These are phyloP conservation scores for Sebastes schlegelii DNA, from an alignment of 2,113 vertebrate species.

Conservation along the genomic window DNA sequence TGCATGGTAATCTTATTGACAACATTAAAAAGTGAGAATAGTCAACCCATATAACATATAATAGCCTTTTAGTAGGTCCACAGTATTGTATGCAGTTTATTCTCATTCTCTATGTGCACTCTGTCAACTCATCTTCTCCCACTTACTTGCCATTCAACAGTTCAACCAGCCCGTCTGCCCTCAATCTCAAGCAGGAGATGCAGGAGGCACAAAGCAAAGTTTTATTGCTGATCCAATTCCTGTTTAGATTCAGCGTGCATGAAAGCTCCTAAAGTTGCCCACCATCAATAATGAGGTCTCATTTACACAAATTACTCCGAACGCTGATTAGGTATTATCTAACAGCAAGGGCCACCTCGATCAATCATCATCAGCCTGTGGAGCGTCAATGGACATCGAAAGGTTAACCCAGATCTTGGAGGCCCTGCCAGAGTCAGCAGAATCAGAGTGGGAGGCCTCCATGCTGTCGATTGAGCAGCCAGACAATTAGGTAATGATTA, in stretches of 20 bases:
- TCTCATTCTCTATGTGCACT: constrained; percentile 45
- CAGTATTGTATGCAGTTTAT: constrained; percentile 24
- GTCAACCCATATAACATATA: constrained; percentile 30
- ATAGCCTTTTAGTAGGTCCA: constrained; percentile 25
- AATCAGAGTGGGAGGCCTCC: constrained; percentile 90
- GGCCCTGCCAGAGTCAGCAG: constrained; percentile 93
- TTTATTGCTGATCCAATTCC: constrained; percentile 81
- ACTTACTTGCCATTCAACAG: constrained; percentile 69
- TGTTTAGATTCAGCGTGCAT: constrained; percentile 78
- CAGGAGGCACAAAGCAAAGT: constrained; percentile 73
- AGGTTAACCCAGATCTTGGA: constrained; percentile 93
- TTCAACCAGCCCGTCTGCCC: constrained; percentile 70
- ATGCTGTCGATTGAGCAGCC: constrained; percentile 91
- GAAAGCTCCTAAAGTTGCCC: constrained; percentile 86
- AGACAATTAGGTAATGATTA: constrained; percentile 99
- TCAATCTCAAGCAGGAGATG: constrained; percentile 70
- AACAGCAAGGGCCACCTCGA: constrained; percentile 91
- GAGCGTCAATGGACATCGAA: constrained; percentile 90
- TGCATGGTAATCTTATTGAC: constrained; percentile 28
- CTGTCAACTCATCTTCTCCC: constrained; percentile 68
- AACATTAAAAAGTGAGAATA: constrained; percentile 25
- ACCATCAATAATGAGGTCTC: constrained; percentile 94
- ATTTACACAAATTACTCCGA: constrained; percentile 95
- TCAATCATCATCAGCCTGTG: constrained; percentile 91
- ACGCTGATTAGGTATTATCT: constrained; percentile 96